Percentiles rank a stretch among this genome's conserved stretches.
These are phyloP conservation scores for Setophaga coronata DNA, from an alignment of 2,113 vertebrate genomes.

Conservation along the genomic window DNA sequence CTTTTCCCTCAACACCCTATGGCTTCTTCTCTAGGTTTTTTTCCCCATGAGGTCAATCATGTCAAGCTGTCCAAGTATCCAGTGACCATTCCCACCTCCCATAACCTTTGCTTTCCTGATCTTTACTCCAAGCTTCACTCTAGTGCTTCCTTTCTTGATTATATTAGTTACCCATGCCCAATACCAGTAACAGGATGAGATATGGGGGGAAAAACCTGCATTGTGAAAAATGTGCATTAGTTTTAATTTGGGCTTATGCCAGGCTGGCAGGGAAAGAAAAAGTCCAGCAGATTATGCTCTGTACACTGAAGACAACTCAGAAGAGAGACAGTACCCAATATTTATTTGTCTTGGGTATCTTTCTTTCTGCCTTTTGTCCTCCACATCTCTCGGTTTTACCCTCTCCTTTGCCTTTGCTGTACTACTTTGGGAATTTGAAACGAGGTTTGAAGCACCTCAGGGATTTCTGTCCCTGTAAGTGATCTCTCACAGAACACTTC, in stretches of 20 bases:
- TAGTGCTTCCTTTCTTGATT: background rate
- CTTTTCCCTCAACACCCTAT: background rate
- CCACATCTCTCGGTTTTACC: background rate
- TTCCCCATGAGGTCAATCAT: background rate
- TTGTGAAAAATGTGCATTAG: background rate
- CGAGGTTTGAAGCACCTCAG: background rate
- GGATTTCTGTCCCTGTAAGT: background rate
- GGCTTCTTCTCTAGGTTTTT: background rate
- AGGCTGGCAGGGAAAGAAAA: background rate
- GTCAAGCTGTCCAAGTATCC: background rate
- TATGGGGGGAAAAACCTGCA: background rate
- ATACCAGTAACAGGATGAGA: background rate
- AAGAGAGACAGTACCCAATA: background rate
- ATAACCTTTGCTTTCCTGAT: background rate
- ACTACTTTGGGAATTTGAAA: background rate
- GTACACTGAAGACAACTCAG: background rate
- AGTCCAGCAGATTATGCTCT: background rate
- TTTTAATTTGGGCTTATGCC: background rate
- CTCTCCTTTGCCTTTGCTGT: background rate
- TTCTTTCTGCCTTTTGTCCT: background rate
- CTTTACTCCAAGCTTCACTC: background rate
- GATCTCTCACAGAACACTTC: background rate
- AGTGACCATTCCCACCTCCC: background rate
- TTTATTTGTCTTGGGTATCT: background rate
- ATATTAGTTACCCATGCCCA: background rate